A percentile compares a stretch with the other conserved stretches of the same genome.
Conservation (phyloP, 2,797 vertebrate genomes). For the Mormyrus proboscirostris region DNA sequence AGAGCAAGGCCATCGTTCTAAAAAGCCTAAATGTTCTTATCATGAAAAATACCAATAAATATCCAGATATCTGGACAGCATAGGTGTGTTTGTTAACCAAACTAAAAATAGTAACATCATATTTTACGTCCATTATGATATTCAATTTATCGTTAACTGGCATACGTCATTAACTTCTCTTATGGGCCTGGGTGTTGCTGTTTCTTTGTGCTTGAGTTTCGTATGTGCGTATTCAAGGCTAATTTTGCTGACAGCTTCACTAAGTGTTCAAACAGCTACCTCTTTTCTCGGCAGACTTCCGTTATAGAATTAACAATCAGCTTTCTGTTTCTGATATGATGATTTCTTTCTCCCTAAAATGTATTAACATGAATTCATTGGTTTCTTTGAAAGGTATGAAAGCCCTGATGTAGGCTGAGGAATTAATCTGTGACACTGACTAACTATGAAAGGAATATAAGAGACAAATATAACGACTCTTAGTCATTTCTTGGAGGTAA, state of each 20-base stretch:
- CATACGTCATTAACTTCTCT: neutral
- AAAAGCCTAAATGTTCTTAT: no score
- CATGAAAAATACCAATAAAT: neutral
- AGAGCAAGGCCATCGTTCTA: neutral
- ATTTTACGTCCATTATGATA: neutral
- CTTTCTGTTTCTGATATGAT: neutral
- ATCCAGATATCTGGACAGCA: neutral
- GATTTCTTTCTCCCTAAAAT: neutral
- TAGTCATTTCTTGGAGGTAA: slow-evolving; percentile 6
- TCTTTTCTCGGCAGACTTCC: neutral
- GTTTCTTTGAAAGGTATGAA: neutral
- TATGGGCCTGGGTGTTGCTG: neutral
- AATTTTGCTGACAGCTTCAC: neutral
- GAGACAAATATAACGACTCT: neutral
- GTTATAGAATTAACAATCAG: neutral
- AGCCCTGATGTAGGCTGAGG: neutral
- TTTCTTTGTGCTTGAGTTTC: neutral
- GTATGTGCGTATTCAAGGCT: neutral
- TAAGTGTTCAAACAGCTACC: neutral
- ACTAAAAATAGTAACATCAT: neutral
- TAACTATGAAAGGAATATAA: neutral
- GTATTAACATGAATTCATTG: neutral
- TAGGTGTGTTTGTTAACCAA: neutral
- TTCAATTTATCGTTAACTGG: neutral
- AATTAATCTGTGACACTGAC: neutral